A percentile compares a stretch with the other conserved stretches of the same genome.
Conservation (phyloP, 2,888 invertebrate species). For the Acrobasis suavella region DNA sequence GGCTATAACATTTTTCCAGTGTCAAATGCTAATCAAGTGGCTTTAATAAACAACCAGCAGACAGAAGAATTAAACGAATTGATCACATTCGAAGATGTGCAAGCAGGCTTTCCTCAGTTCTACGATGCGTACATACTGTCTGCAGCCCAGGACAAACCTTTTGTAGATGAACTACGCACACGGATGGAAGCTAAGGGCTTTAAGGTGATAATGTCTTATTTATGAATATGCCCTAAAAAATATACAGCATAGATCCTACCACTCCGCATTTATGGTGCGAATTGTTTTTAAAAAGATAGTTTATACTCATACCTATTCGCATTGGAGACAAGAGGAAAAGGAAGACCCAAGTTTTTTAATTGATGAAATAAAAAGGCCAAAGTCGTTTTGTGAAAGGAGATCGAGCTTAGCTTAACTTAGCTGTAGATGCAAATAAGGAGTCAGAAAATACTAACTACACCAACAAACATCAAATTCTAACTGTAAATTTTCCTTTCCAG, state of each 20-base stretch:
- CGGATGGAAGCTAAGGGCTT: constrained; percentile 85
- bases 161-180: constrained; percentile 85
- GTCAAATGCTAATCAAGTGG: constrained; percentile 21
- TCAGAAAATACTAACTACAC: too few species aligned
- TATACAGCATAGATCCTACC: too few species aligned
- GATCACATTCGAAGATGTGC: constrained; percentile 81
- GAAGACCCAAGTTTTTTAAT: too few species aligned
- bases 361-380: too few species aligned
- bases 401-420: too few species aligned
- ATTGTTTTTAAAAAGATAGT: too few species aligned
- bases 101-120: constrained; percentile 73
- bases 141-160: constrained; percentile 87
- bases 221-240: background rate
- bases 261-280: too few species aligned
- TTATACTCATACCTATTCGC: too few species aligned
- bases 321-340: too few species aligned
- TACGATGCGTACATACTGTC: constrained; percentile 92
- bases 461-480: too few species aligned
- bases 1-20: background rate
- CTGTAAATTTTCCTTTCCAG: constrained; percentile 59
- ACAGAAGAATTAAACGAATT: constrained; percentile 23
- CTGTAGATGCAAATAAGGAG: too few species aligned
- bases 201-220: constrained; percentile 71
- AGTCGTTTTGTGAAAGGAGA: too few species aligned
- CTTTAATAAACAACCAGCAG: constrained; percentile 17